Evolutionary conservation across 2,888 invertebrate species (phyloP), one percentile per base, ranked within the genome.

Genomic region (Monopis laevigella): DNA sequence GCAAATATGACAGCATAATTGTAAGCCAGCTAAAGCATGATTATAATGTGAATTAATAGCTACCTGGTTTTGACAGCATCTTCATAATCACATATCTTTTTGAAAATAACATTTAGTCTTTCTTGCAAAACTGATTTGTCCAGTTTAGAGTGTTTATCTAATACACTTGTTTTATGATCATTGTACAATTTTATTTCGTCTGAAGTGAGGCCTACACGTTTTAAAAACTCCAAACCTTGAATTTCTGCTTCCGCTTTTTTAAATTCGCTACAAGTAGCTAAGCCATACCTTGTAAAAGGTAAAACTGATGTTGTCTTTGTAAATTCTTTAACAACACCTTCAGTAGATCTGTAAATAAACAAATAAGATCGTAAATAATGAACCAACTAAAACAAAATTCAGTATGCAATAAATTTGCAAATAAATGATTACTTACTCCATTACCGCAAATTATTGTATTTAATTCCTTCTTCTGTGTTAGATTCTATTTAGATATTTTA

Each of bases 121-220:
- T 50, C 46, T 43, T 65, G 62, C 42, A 75, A 52, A n/a, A 36
- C 12, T 11, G 19, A 11, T 12, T 21, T 21, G 7, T 36, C 36
- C 19, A 36, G 19, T 36, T 36, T 36, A 6, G n/a, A 21, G 12
- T 36, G 19, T 12, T n/a, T 21, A 21, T 65, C 59, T 12, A 67
- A 45, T 10, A 55, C 47, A 2, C 77, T 78, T 16, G 66, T 65
- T 54, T 81, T 69, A 50, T 71, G 70, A 39, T 82, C 81, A 29
- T 66, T 58, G 39, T 77, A 77, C n/a, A 84, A 47, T 49, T 75
- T 64, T 13, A 84, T 68, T 58, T 84, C 84, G 3, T 82, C 73
- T 38, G 63, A 56, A 3, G 71, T 63, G 3, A 85, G 56, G 21
- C 82, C 84, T 28, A 65, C 67, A 38, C 66, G 72, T 49, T 74